Base-by-base conservation (phyloP, 2,888 invertebrate genomes). In the Diaprepes abbreviatus region DNA sequence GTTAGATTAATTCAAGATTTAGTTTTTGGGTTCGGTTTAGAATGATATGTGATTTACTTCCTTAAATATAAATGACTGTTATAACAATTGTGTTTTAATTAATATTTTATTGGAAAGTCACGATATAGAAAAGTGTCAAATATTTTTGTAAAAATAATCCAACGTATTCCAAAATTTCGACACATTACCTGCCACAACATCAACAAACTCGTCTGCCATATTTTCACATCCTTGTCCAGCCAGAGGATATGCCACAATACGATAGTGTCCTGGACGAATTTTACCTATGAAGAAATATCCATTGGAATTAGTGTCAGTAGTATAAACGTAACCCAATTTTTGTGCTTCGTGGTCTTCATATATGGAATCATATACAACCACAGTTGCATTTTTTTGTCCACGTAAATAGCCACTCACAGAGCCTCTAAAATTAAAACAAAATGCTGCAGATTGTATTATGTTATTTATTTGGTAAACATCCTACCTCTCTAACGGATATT, bases 321-420 rank as follows among this genome's bases (percentile, higher is more conserved):
- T 33, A 35, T 59, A 60, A 19, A 45, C 31, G 43, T 60, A 60
- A 3, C 60, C 60, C n/a, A 45, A 31, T 17, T 43, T 14, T n/a
- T 60, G 60, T 10, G 33, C 31, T 19, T 60, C 60, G 21, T 33
- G 48, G 17, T 31, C 31, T n/a, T 60, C 60, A 12, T 45, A 14
- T 10, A 60, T 35, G 0, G 36, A 45, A 36, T 48, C 28, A 55
- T 14, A 66, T 16, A 63, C n/a, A n/a, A n/a, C n/a, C n/a, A n/a
- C n/a, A n/a, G n/a, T n/a, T n/a, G n/a, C n/a, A n/a, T n/a, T n/a
- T 12, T 62, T 45, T 38, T 66, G 66, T 16, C 66, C 66, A 12
- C 9, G 38, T 1, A 59, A 38, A 6, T 31, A 36, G 10, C 68
- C 68, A 35, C 45, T 50, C 1, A 67, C 40, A 35, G 60, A 33